Evolutionary conservation across 92 coral and sea anemone species (phyloP), one percentile per base, ranked within the genome.

Genomic region (Parazoanthus atlanticus): DNA sequence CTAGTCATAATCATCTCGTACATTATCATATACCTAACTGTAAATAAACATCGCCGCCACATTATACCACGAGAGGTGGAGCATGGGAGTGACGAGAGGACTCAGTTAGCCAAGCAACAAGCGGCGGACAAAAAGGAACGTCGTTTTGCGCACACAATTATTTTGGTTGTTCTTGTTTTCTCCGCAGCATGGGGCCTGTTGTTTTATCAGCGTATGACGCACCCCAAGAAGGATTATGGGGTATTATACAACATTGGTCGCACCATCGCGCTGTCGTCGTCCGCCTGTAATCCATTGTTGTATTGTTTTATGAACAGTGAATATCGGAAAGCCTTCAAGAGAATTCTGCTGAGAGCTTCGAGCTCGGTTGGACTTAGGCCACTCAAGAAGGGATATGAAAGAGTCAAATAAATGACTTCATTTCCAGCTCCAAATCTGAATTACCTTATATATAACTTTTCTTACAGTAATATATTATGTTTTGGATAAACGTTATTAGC

Each of bases 291-390:
- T 46, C 98, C 98, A 23, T 80, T 84, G 17, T 71, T 96, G 49
- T 96, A 96, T 85, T 93, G 95, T 74, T 86, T 95, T 46, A 94
- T 93, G 79, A 95, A 93, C 79, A 90, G 89, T 38, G 95, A 93
- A 43, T 96, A 91, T 87, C 93, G 94, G 29, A 92, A 82, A 56
- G 96, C 98, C 0, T 95, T 93, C 84, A 94, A 79, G 71, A 91
- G 86, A 72, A 84, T 94, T 80, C 81, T 93, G 17, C 43, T 61
- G 38, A 84, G 28, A 70, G 86, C 70, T 8, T 41, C 49, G 5
- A 25, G 29, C 30, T 36, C 79, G 13, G 79, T 36, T 36, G 29
- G 54, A 82, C 16, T 38, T 41, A 6, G 12, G 26, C 19, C 46
- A 36, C 5, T 32, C 1, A 80, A n/a, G 25, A 84, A 70, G 38